phyloP scores from a whole-genome alignment of 2,888 invertebrate genomes.

The Reticulitermes lucifugus region DNA sequence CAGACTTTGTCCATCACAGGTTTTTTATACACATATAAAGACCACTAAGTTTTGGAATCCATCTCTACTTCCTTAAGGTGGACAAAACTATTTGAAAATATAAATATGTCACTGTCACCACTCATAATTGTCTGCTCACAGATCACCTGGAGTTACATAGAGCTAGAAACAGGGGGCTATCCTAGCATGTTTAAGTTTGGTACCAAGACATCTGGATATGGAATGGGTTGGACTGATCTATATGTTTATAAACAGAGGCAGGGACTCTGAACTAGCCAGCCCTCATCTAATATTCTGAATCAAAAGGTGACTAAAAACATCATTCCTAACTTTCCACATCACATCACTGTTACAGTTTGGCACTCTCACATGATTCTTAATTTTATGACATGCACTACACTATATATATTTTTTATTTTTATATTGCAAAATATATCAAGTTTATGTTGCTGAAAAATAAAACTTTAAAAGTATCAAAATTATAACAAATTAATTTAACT shows the following conservation, averaged over 20 bases:
- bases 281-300: neutral
- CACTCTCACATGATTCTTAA: neutral
- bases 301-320: neutral
- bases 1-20: no score
- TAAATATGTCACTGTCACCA: no score
- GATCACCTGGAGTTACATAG: no score
- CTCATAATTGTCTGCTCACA: no score
- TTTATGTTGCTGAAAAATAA: slow-evolving; percentile 6
- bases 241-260: neutral
- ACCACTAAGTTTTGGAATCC: no score
- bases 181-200: no score
- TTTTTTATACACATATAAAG: no score
- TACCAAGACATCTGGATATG: no score
- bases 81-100: no score
- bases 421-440: neutral
- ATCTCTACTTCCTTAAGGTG: no score
- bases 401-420: neutral
- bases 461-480: neutral
- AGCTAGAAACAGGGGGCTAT: no score
- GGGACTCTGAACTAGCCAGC: neutral
- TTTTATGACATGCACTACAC: neutral
- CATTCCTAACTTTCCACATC: neutral
- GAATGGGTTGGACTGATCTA: neutral
- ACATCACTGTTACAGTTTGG: neutral
- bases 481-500: neutral